These are phyloP conservation scores for Labrus mixtus DNA, from an alignment of 2,113 vertebrate species.

Conservation along the genomic window DNA sequence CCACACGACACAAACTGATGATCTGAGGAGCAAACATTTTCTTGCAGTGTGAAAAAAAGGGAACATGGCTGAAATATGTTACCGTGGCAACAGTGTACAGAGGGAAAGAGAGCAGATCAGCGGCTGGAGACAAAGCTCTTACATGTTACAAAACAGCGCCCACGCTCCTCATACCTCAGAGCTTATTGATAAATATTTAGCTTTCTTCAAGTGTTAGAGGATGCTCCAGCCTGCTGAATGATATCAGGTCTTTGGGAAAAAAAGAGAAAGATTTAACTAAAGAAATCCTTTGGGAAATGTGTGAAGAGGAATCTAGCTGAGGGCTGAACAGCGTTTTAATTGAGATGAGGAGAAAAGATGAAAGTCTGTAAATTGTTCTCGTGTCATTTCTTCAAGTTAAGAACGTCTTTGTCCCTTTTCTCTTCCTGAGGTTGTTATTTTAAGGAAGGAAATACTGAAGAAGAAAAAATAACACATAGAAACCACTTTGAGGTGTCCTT, in stretches of 20 bases:
- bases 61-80: conserved; percentile 64
- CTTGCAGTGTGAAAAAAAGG: conserved; percentile 28
- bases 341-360: conserved; percentile 30
- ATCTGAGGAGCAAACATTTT: conserved; percentile 20
- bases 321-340: conserved; percentile 26
- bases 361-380: conserved; percentile 13
- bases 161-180: background rate
- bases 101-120: conserved; percentile 45
- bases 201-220: background rate
- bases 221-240: background rate
- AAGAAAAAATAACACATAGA: background rate
- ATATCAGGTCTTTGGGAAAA: background rate
- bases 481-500: background rate
- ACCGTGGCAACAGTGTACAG: conserved; percentile 63
- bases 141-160: conserved; percentile 29
- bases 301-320: conserved; percentile 12
- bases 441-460: too few relatives aligned
- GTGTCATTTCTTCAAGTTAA: too few relatives aligned
- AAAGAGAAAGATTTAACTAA: conserved; percentile 12
- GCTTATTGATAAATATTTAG: conserved; percentile 33
- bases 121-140: conserved; percentile 27
- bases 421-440: too few relatives aligned
- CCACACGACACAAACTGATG: conserved; percentile 11
- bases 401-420: too few relatives aligned
- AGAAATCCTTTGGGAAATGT: background rate